Conservation (phyloP, 2,888 invertebrate genomes). For the Lasioglossum vierecki region DNA sequence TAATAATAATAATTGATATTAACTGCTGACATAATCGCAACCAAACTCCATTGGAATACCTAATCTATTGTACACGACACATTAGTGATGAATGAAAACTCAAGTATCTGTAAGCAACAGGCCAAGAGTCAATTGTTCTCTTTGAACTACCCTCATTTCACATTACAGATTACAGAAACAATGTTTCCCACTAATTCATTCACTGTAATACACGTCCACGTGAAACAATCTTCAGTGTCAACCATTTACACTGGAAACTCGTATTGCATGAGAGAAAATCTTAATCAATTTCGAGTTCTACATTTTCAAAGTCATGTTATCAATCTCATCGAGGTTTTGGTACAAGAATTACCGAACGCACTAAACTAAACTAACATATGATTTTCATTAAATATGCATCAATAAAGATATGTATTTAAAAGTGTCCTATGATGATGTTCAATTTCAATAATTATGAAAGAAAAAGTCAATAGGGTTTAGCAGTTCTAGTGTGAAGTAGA, state of each 20-base stretch:
- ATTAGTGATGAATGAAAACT: slow-evolving; percentile 1
- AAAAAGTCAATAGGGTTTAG: background rate
- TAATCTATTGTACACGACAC: background rate
- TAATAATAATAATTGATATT: background rate
- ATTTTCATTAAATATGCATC: background rate
- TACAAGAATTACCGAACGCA: background rate
- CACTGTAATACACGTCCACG: too few relatives aligned
- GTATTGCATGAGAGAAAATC: background rate
- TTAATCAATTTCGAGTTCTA: background rate
- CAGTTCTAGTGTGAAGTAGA: background rate
- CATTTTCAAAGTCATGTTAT: background rate
- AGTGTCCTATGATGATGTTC: background rate
- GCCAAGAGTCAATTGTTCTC: background rate
- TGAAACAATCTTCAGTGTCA: background rate
- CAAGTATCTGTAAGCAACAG: background rate
- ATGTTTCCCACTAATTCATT: background rate
- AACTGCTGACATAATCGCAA: too few relatives aligned
- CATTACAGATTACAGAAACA: background rate
- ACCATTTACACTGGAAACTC: background rate
- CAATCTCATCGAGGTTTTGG: background rate
- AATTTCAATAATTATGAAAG: background rate
- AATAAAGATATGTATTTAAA: background rate
- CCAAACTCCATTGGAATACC: background rate
- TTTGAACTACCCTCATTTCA: background rate
- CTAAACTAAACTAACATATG: background rate